Evolutionary conservation across 2,797 vertebrate species (phyloP).

Genomic region (Hippopotamyrus pictus): DNA sequence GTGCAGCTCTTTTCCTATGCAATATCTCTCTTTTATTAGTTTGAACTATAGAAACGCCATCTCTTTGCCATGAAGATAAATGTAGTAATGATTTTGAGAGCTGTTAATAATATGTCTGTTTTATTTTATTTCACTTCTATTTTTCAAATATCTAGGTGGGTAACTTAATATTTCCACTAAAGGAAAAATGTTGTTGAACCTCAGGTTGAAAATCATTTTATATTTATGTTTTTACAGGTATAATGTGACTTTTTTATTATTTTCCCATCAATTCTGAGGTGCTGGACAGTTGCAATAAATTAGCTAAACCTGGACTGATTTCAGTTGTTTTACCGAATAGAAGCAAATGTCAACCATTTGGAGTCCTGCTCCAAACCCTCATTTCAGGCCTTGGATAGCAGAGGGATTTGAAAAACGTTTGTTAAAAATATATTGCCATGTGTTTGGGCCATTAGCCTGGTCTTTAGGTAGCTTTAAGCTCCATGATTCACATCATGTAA

Average conservation of each 20-base stretch:
- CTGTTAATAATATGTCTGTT: not conserved
- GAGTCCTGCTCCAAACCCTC: not conserved
- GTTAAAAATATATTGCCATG: not conserved
- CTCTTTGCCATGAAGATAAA: not conserved
- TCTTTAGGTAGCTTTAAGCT: not conserved
- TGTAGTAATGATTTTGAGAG: not conserved
- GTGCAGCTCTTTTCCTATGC: conserved; percentile 12
- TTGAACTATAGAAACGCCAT: not conserved
- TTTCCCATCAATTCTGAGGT: not conserved
- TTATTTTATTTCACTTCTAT: not conserved
- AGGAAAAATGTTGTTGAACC: not conserved
- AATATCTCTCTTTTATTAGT: conserved; percentile 2
- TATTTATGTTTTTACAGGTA: not conserved
- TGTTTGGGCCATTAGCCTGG: conserved; percentile 1
- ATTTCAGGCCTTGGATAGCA: not conserved
- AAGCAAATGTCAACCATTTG: not conserved
- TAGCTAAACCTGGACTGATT: not conserved
- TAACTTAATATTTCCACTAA: conserved; percentile 5
- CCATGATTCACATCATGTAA: not conserved
- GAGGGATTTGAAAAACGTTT: not conserved
- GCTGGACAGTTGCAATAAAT: not conserved
- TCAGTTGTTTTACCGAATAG: not conserved
- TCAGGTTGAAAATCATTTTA: conserved; percentile 1
- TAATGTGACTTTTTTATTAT: conserved; percentile 2
- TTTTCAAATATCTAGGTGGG: not conserved